These are phyloP conservation scores for Phalloptychus januarius DNA, from an alignment of 2,797 vertebrate genomes.

Conservation along the genomic window DNA sequence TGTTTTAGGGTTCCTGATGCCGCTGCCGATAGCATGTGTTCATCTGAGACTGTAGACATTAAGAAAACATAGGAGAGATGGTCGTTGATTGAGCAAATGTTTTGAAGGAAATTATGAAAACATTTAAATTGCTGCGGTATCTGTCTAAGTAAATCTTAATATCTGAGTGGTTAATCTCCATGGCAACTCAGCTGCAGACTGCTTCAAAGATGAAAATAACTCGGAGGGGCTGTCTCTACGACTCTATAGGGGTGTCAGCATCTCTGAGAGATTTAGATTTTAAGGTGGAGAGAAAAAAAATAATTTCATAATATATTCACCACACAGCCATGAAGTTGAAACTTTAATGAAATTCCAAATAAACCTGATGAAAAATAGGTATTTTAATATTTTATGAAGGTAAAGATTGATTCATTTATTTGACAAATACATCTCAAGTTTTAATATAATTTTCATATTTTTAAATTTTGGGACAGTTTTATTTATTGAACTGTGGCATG, in stretches of 20 bases:
- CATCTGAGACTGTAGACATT: background rate
- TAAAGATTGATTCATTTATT: background rate
- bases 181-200: background rate
- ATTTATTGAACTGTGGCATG: background rate
- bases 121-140: background rate
- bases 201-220: background rate
- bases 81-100: background rate
- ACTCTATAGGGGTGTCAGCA: background rate
- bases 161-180: background rate
- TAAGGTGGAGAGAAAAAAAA: background rate
- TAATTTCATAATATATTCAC: background rate
- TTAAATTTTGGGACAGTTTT: background rate
- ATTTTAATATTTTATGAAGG: background rate
- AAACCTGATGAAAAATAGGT: background rate
- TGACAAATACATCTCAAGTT: background rate
- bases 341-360: background rate
- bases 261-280: background rate
- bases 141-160: background rate
- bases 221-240: background rate
- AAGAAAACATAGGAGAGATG: background rate
- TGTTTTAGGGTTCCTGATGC: background rate
- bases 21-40: background rate
- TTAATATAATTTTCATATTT: background rate
- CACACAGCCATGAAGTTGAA: background rate
- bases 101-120: background rate